Base-by-base conservation (phyloP, 2,888 invertebrate genomes). In the Hirudinaria manillensis region DNA sequence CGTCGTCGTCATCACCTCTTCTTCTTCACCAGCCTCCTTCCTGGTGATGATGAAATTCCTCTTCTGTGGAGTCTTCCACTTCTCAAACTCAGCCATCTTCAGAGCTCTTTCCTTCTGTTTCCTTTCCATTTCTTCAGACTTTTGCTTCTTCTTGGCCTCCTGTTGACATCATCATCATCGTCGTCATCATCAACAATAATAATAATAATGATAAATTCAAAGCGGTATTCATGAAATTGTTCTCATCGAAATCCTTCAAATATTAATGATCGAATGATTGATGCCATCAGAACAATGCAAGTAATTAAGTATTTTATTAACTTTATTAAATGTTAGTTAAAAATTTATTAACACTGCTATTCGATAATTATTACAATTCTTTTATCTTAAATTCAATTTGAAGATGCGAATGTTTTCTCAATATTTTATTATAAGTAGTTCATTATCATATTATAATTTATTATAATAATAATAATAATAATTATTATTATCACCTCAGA, bases 31-130 rank as follows among this genome's bases (percentile, higher is more conserved):
- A 32, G 27, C 67, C 24, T 78, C 79, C 66, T 80, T 79, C 78
- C 83, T 84, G 67, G 82, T 82, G 76, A 84, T 84, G 77, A 83
- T 83, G 77, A 82, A 84, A 80, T 84, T 84, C 27, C 83, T 83
- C 74, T 80, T 82, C 76, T 82, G 83, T 32, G 83, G 81, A 56
- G 79, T 81, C 65, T 80, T 79, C 72, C 81, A 78, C 56, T 81
- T 81, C 55, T 83, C 83, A 61, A 75, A 75, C 72, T 79, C 80
- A 32, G 76, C 76, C 70, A 79, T 75, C 29, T 77, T 78, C 56
- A 67, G 16, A 24, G 77, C 78, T 21, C 80, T 74, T 19, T 76
- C 78, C 55, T 77, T 77, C 61, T 75, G 65, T 55, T 78, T 74
- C 32, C 65, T 72, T 27, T 70, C 56, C 70, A 79, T 78, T 51